Conservation (phyloP, 2,888 invertebrate species). For the Fragum whitleyi region DNA sequence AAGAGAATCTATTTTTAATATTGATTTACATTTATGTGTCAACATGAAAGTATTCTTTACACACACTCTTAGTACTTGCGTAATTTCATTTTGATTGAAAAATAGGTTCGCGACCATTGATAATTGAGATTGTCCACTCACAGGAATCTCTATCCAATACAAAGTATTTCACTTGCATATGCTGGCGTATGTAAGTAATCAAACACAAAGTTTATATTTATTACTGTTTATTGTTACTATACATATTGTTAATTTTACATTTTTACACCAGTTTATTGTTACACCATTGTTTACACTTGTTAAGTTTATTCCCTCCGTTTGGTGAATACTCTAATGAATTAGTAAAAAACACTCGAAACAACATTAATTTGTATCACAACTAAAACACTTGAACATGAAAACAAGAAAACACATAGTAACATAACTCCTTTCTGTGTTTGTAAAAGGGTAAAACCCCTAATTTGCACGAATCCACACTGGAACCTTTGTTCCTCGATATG, state of each 20-base stretch:
- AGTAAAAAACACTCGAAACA: background rate
- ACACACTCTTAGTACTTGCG: too few relatives aligned
- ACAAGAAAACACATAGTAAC: too few relatives aligned
- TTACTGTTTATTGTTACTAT: background rate
- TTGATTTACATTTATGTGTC: too few relatives aligned
- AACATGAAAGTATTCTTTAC: too few relatives aligned
- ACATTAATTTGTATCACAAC: background rate
- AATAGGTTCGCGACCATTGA: too few relatives aligned
- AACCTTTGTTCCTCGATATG: too few relatives aligned
- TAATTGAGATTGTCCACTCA: too few relatives aligned
- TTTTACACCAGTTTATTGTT: background rate
- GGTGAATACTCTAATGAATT: background rate
- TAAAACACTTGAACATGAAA: background rate
- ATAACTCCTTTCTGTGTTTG: too few relatives aligned
- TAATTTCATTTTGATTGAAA: too few relatives aligned
- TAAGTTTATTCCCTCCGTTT: background rate
- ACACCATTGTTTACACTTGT: background rate
- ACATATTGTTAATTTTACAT: background rate
- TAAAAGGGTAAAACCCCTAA: background rate
- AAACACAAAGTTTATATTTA: background rate
- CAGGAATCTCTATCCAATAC: background rate
- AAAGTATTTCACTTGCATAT: background rate
- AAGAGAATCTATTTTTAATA: background rate
- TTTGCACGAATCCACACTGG: slow-evolving; percentile 40
- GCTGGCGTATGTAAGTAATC: background rate